Conservation (phyloP, 2,113 vertebrate species). For the Erythrocercus mccallii region DNA sequence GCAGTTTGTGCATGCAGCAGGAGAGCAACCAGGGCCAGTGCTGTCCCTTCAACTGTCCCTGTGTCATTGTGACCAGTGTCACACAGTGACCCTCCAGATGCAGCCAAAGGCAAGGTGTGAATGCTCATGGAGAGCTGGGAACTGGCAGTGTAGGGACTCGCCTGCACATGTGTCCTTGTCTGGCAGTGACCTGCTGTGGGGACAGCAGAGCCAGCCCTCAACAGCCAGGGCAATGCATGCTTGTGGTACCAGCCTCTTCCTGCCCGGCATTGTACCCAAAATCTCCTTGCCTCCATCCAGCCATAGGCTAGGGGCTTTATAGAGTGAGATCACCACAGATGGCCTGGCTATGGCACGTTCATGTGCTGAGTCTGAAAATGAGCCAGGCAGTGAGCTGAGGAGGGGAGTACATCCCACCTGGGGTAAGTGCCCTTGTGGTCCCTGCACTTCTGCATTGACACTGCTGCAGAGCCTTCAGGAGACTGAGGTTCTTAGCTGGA, state of each 20-base stretch:
- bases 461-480: neutral
- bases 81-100: neutral
- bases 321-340: neutral
- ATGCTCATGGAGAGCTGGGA: neutral
- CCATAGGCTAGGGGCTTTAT: neutral
- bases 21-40: neutral
- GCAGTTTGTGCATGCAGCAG: neutral
- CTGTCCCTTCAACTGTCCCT: neutral
- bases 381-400: neutral
- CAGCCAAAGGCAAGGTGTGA: neutral
- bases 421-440: too few relatives aligned
- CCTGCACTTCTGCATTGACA: neutral
- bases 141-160: neutral
- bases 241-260: neutral
- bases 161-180: neutral
- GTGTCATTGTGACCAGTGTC: rapidly evolving
- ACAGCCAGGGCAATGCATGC: neutral
- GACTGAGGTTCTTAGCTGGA: neutral
- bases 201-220: neutral
- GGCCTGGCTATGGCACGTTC: neutral
- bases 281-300: neutral
- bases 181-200: neutral
- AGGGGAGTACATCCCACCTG: neutral
- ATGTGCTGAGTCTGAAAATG: neutral
- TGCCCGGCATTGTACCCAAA: neutral